Evolutionary conservation across 2,797 vertebrate genomes (phyloP).

Genomic region (Urocyon cinereoargenteus): DNA sequence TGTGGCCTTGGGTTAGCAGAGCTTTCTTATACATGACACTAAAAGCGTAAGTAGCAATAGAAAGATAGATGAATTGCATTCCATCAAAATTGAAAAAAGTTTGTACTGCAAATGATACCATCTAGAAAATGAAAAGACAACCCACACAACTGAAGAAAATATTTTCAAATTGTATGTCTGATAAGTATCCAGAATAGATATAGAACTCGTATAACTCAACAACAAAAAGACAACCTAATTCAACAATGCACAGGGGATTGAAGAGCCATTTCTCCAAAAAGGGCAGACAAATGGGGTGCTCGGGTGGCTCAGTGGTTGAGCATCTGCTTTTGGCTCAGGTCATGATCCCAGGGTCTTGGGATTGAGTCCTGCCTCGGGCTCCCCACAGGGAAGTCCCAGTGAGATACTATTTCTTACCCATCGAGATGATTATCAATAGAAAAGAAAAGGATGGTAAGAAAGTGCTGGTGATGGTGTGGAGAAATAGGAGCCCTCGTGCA

Average conservation of each 20-base stretch:
- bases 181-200: background rate
- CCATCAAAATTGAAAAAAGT: background rate
- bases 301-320: too few species aligned
- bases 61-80: background rate
- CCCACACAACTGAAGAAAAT: background rate
- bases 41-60: background rate
- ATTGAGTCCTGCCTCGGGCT: too few species aligned
- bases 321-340: too few species aligned
- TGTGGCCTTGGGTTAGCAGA: background rate
- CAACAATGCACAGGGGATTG: background rate
- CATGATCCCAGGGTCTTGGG: too few species aligned
- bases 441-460: background rate
- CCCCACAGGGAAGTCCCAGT: background rate
- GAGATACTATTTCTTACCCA: background rate
- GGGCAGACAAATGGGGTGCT: background rate
- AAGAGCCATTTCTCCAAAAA: background rate
- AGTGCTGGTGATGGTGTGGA: background rate
- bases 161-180: background rate
- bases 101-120: background rate
- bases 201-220: background rate
- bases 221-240: background rate
- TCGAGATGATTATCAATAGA: background rate
- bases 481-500: background rate
- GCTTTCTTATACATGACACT: background rate
- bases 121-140: background rate